Conservation (phyloP, 2,113 vertebrate genomes). For the Patagioenas fasciata region DNA sequence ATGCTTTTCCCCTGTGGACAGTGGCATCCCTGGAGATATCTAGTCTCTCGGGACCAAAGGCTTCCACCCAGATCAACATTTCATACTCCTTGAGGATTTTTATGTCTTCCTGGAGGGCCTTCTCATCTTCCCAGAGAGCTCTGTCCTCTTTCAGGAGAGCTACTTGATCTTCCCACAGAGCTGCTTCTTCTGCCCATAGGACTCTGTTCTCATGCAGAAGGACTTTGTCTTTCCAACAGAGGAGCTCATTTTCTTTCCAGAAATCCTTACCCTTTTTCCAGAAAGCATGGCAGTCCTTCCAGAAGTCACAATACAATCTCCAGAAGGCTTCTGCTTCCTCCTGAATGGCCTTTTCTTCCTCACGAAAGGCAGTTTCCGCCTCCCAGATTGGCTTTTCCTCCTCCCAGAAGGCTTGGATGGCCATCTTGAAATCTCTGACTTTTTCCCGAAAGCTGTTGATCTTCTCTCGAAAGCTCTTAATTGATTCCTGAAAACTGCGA, state of each 20-base stretch:
- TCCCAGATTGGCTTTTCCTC: constrained; percentile 39
- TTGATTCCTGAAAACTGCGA: constrained; percentile 25
- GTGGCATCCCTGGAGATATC: background rate
- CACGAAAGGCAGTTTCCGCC: constrained; percentile 21
- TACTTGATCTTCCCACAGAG: constrained; percentile 1
- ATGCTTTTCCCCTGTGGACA: background rate
- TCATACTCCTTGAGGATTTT: constrained; percentile 36
- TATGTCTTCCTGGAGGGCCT: constrained; percentile 9
- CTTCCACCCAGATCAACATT: background rate
- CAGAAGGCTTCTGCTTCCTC: constrained; percentile 42
- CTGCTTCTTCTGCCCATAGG: constrained; percentile 32
- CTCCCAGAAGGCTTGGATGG: constrained; percentile 7
- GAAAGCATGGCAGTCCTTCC: constrained; percentile 41
- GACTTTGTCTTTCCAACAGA: background rate
- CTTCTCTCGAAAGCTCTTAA: constrained; percentile 9
- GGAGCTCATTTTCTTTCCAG: constrained; percentile 7
- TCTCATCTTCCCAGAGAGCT: constrained; percentile 35
- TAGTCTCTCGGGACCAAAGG: background rate
- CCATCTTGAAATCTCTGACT: background rate
- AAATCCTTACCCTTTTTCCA: constrained; percentile 48
- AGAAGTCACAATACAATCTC: constrained; percentile 23
- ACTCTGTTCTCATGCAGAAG: constrained; percentile 19
- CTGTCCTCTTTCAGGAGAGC: constrained; percentile 21
- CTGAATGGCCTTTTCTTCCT: constrained; percentile 33
- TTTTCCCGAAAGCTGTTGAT: constrained; percentile 33